A percentile compares a stretch with the other conserved stretches of the same genome.
phyloP scores from a whole-genome alignment of 92 coral and sea anemone species.

The Epizoanthus fatuus region DNA sequence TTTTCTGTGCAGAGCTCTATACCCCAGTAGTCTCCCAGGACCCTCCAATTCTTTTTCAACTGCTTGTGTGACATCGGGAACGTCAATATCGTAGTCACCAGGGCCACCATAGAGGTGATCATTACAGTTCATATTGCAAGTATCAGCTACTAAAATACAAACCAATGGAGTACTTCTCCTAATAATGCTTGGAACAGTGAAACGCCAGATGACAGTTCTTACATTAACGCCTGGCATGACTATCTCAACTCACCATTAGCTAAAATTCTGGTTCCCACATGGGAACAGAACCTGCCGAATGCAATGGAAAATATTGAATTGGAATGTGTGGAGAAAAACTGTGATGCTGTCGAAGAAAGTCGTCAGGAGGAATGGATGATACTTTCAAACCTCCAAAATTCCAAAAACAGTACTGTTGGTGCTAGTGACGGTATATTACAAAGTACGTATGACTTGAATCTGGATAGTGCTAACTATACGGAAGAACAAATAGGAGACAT shows the following conservation, averaged over 20 bases:
- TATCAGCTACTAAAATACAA: conserved; percentile 17
- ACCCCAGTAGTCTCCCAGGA: no score
- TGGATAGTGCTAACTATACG: conserved; percentile 50
- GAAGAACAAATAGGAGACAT: conserved; percentile 68
- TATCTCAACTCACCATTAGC: conserved; percentile 73
- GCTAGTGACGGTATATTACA: not conserved
- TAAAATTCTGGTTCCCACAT: conserved; percentile 58
- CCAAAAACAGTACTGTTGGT: conserved; percentile 18
- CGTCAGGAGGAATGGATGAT: conserved; percentile 73
- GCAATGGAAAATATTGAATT: conserved; percentile 23
- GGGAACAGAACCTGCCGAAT: conserved; percentile 65
- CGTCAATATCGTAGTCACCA: no score
- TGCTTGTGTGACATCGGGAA: no score
- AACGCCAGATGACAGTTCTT: conserved; percentile 45
- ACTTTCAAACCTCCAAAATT: conserved; percentile 64
- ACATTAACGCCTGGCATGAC: conserved; percentile 63
- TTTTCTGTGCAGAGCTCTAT: no score
- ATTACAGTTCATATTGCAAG: conserved; percentile 12
- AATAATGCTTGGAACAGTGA: conserved; percentile 59
- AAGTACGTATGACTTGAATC: conserved; percentile 43
- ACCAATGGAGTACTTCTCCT: conserved; percentile 29
- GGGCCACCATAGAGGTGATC: conserved; percentile 1
- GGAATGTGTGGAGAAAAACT: conserved; percentile 2
- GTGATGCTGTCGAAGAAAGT: no score
- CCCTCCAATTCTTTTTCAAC: no score